Evolutionary conservation across 2,113 vertebrate species (phyloP).

Genomic region (Saguinus imperator): DNA sequence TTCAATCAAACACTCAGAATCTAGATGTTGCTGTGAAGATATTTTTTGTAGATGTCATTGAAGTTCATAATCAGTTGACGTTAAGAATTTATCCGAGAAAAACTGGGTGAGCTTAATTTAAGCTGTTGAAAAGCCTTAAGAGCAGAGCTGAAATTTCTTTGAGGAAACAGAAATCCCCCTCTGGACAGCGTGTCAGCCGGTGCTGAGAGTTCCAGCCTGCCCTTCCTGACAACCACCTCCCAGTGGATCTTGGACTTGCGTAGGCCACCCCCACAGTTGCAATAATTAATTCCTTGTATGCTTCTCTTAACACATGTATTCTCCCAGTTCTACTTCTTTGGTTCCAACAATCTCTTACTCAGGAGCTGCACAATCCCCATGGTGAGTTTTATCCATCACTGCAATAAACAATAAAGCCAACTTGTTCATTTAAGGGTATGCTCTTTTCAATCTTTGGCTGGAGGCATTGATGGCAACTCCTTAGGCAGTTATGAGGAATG

Average conservation of each 20-base stretch:
- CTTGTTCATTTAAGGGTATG: neutral
- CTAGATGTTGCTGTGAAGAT: neutral
- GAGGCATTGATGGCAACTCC: fast-evolving
- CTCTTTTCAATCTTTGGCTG: neutral
- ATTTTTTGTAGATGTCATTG: neutral
- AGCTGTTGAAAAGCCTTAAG: no score
- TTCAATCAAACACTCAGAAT: neutral
- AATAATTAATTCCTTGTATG: neutral
- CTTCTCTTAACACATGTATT: neutral
- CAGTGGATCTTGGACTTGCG: neutral
- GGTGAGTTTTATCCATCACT: neutral
- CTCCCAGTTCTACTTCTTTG: neutral
- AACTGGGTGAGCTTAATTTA: neutral
- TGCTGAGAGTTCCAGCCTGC: neutral
- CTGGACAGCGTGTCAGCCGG: no score
- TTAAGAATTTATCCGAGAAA: neutral
- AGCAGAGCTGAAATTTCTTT: no score
- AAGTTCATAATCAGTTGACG: neutral
- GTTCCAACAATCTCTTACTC: neutral
- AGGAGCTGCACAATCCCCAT: neutral
- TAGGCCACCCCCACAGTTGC: neutral
- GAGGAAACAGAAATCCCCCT: no score
- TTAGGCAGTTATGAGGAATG: neutral
- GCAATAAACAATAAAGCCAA: neutral
- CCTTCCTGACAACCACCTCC: neutral